A percentile compares a stretch with the other conserved stretches of the same genome.
These are phyloP conservation scores for Lanius collurio DNA, from an alignment of 2,113 vertebrate species.

Conservation along the genomic window DNA sequence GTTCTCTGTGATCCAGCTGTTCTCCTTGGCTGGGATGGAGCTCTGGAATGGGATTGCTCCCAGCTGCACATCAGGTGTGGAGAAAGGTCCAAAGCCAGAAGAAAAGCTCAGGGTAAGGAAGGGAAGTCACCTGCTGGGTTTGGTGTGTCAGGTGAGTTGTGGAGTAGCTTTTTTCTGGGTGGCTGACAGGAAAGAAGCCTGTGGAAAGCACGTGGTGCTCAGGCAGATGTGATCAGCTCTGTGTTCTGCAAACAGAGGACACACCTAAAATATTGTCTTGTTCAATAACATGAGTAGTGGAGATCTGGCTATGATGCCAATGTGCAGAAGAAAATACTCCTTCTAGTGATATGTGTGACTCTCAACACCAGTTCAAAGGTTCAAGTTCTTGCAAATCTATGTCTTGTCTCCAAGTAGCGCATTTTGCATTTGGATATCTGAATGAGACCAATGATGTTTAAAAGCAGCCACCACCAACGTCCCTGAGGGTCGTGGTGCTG, in stretches of 20 bases:
- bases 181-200: accelerated
- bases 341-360: not conserved
- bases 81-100: not conserved
- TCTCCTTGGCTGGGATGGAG: not conserved
- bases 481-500: accelerated
- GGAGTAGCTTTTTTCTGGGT: not conserved
- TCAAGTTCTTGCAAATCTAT: not conserved
- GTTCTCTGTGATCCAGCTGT: not conserved
- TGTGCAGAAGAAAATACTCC: accelerated
- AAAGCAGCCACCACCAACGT: not conserved
- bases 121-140: not conserved
- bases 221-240: not conserved
- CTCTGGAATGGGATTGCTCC: not conserved
- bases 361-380: not conserved
- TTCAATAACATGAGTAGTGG: not conserved
- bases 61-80: accelerated
- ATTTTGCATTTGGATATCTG: not conserved
- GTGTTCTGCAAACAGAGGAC: not conserved
- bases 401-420: accelerated
- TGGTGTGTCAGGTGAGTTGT: not conserved
- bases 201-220: not conserved
- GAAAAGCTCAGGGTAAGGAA: not conserved
- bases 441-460: accelerated
- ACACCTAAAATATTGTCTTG: not conserved
- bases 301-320: not conserved